phyloP scores from a whole-genome alignment of 2,113 vertebrate species.

The Mionectes macconnelli region DNA sequence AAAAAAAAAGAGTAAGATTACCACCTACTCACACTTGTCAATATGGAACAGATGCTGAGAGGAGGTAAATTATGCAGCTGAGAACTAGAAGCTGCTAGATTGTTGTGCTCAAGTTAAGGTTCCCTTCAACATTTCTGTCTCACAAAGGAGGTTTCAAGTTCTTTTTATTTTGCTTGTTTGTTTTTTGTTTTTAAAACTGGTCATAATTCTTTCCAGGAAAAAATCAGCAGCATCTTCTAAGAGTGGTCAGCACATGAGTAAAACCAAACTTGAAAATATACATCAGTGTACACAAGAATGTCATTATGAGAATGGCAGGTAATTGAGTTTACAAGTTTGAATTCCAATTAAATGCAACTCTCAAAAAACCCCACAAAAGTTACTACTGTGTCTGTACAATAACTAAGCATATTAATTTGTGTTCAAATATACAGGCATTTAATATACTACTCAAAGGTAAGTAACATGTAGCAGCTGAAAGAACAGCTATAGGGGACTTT shows the following conservation, averaged over 20 bases:
- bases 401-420: neutral
- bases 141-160: neutral
- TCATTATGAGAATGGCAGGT: neutral
- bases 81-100: conserved; percentile 27
- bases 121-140: conserved; percentile 2
- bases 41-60: conserved; percentile 47
- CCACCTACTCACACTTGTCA: conserved; percentile 58
- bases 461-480: neutral
- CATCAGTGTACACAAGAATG: neutral
- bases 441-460: neutral
- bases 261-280: neutral
- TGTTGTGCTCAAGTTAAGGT: conserved; percentile 11
- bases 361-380: neutral
- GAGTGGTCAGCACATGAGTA: neutral
- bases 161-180: neutral
- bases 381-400: neutral
- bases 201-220: neutral
- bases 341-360: neutral
- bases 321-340: neutral
- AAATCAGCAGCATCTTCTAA: neutral
- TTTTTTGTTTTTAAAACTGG: neutral
- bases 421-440: neutral
- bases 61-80: conserved; percentile 50
- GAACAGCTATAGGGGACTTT: neutral
- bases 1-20: neutral